Conservation (phyloP, 2,113 vertebrate genomes). For the Engystomops pustulosus region DNA sequence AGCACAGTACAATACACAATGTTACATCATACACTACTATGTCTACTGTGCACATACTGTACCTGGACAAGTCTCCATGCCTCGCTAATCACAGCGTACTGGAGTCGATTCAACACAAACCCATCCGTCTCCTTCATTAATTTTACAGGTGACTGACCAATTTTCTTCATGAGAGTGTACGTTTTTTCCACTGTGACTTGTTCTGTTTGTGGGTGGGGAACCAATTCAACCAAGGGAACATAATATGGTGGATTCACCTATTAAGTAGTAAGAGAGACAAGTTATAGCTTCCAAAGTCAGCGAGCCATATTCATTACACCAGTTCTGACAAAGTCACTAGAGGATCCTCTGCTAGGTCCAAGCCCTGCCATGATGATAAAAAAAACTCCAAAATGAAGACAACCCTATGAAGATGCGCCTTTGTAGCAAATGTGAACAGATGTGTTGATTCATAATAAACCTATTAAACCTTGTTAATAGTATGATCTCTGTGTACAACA, state of each 20-base stretch:
- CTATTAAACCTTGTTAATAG: too few relatives aligned
- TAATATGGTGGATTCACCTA: conserved; percentile 96
- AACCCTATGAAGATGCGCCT: too few relatives aligned
- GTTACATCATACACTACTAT: neutral
- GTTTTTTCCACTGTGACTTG: conserved; percentile 78
- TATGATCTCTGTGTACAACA: too few relatives aligned
- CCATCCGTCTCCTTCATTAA: conserved; percentile 88
- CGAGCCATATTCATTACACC: neutral
- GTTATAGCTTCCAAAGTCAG: neutral
- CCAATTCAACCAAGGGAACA: conserved; percentile 92
- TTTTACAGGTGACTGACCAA: conserved; percentile 88
- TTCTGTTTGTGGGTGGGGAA: conserved; percentile 90
- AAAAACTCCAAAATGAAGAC: too few relatives aligned
- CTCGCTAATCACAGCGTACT: conserved; percentile 91
- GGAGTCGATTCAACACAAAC: conserved; percentile 91
- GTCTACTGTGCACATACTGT: conserved; percentile 20
- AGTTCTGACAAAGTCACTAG: neutral
- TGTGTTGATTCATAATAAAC: too few relatives aligned
- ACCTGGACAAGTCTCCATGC: conserved; percentile 95
- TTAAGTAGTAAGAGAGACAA: neutral
- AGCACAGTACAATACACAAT: neutral
- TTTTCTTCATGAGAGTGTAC: conserved; percentile 83
- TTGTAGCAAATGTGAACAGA: too few relatives aligned
- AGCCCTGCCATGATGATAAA: too few relatives aligned
- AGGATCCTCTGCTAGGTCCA: too few relatives aligned